Base-by-base conservation (phyloP, 37 sponge, comb jelly and placozoan species). In the Oscarella lobularis region DNA sequence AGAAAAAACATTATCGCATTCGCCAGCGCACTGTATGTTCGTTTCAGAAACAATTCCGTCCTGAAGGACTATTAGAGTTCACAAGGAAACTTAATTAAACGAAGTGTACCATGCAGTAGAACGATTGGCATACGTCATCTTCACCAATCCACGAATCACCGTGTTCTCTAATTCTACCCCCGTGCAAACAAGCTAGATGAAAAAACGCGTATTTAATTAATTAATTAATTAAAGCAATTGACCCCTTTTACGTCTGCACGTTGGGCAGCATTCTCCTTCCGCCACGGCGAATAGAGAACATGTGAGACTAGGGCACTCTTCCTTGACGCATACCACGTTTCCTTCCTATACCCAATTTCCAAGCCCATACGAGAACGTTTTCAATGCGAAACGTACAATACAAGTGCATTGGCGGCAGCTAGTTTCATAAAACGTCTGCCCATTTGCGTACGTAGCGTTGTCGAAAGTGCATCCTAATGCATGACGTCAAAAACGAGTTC, bases 181-280 rank as follows among this genome's bases (percentile, higher is more conserved):
- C 20, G 20, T 48, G 60, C 9, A 48, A 48, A 20, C 60, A 48
- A 48, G 60, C 60, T 48, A 20, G 20, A 48, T 27, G 20, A n/a
- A n/a, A n/a, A n/a, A n/a, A n/a, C n/a, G n/a, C n/a, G n/a, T n/a
- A n/a, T n/a, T n/a, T n/a, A n/a, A n/a, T n/a, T n/a, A n/a, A n/a
- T n/a, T n/a, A n/a, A n/a, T n/a, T n/a, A n/a, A n/a, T n/a, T n/a
- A n/a, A n/a, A n/a, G n/a, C n/a, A n/a, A n/a, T n/a, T n/a, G n/a
- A 48, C 60, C 20, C 60, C 9, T 27, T 20, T 48, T 20, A 48
- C 60, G 9, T 20, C 20, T 48, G 60, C 60, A 48, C 20, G 14
- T 48, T 48, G 60, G 60, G 20, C 60, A 48, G 60, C 60, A 48
- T 48, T 48, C 60, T 48, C 60, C 60, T 20, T 48, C 60, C 60